Conservation (phyloP, 1,140 invertebrate genomes). For the Ostrea denselamellosa region DNA sequence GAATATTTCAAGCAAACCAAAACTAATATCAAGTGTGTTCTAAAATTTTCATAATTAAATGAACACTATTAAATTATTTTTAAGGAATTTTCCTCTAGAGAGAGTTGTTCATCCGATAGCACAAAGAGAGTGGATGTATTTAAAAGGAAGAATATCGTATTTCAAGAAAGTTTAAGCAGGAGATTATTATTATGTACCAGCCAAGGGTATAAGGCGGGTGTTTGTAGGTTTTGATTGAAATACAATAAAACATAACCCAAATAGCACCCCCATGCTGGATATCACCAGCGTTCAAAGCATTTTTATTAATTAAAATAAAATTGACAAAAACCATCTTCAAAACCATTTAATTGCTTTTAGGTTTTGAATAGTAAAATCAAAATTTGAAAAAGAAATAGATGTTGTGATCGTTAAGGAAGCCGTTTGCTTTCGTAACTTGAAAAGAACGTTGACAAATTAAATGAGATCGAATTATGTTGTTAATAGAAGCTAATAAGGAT, state of each 20-base stretch:
- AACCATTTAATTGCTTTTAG: neutral
- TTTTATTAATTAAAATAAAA: constrained; percentile 24
- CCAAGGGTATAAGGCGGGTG: constrained; percentile 24
- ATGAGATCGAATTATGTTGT: constrained; percentile 22
- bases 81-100: neutral
- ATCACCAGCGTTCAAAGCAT: constrained; percentile 22
- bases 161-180: neutral
- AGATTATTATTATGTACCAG: neutral
- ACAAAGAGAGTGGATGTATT: constrained; percentile 11
- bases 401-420: neutral
- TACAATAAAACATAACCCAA: constrained; percentile 5
- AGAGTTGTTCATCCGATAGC: neutral
- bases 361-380: constrained; percentile 13
- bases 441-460: constrained; percentile 38
- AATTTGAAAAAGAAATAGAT: neutral
- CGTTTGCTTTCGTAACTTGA: constrained; percentile 10
- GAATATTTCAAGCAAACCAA: neutral
- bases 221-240: neutral
- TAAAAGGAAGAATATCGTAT: neutral
- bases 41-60: neutral
- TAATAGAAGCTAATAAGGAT: constrained; percentile 15
- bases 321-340: neutral
- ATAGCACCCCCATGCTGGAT: neutral
- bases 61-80: neutral
- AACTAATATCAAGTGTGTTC: neutral